Evolutionary conservation across 2,797 vertebrate species (phyloP).

Genomic region (Discoglossus pictus): DNA sequence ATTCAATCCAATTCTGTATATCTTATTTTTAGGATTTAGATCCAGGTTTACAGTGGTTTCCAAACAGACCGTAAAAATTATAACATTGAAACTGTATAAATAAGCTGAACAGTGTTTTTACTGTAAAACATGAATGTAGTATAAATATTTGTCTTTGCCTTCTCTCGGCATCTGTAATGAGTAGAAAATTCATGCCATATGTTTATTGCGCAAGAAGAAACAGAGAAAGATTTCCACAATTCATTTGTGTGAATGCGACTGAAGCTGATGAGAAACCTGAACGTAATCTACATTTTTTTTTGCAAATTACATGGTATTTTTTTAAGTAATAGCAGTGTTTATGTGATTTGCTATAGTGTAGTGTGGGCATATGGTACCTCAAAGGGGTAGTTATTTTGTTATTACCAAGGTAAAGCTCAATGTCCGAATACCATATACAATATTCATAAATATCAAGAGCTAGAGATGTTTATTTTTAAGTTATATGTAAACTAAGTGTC

Average conservation of each 20-base stretch:
- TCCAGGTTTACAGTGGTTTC: constrained; percentile 82
- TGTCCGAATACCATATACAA: no score
- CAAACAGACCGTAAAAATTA: constrained; percentile 79
- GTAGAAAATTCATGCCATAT: constrained; percentile 76
- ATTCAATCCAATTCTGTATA: constrained; percentile 51
- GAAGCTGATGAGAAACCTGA: constrained; percentile 59
- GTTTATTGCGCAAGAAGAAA: constrained; percentile 65
- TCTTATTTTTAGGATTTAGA: constrained; percentile 71
- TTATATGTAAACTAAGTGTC: no score
- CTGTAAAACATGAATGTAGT: constrained; percentile 82
- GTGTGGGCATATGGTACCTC: no score
- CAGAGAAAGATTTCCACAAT: constrained; percentile 59
- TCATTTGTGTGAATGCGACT: constrained; percentile 57
- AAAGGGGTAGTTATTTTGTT: no score
- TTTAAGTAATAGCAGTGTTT: no score
- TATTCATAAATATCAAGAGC: no score
- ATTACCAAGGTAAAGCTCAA: no score
- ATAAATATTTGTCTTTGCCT: constrained; percentile 80
- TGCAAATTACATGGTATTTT: no score
- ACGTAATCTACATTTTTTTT: constrained; percentile 54
- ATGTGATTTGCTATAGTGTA: no score
- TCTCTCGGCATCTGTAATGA: constrained; percentile 79
- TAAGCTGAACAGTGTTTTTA: constrained; percentile 80
- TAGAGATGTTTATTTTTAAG: no score
- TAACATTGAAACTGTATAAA: constrained; percentile 88